Conservation (phyloP, 2,797 vertebrate genomes). For the Squalus acanthias region DNA sequence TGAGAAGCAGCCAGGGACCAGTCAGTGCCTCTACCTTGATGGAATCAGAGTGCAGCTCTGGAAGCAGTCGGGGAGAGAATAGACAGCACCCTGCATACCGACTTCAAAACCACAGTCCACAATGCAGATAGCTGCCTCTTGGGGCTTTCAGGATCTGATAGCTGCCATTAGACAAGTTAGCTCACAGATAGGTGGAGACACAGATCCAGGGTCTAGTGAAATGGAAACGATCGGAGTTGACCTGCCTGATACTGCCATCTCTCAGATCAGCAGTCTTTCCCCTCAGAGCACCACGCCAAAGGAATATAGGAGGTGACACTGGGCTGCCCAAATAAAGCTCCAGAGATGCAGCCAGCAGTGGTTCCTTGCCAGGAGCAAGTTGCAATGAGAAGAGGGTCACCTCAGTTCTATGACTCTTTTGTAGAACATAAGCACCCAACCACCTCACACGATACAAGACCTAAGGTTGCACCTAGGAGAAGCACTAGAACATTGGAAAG, state of each 20-base stretch:
- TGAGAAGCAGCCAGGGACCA: too few species aligned
- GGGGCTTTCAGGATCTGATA: background rate
- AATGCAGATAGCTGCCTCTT: background rate
- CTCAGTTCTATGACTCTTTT: background rate
- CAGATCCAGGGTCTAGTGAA: background rate
- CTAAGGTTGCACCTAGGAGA: background rate
- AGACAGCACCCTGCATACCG: background rate
- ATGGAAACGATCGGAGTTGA: background rate
- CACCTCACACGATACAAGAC: background rate
- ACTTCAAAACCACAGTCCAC: background rate
- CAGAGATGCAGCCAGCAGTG: background rate
- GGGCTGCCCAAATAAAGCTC: background rate
- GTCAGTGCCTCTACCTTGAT: background rate
- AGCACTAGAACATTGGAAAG: background rate
- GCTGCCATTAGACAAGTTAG: background rate
- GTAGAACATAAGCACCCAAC: background rate
- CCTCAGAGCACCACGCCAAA: background rate
- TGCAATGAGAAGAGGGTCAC: background rate
- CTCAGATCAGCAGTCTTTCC: background rate
- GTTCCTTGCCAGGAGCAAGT: background rate
- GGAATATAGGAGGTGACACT: background rate
- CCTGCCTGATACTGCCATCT: background rate
- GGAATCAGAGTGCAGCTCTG: background rate
- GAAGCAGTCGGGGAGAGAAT: background rate
- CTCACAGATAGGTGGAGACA: background rate